These are phyloP conservation scores for Aegotheles bennettii DNA, from an alignment of 2,113 vertebrate genomes.

Conservation along the genomic window DNA sequence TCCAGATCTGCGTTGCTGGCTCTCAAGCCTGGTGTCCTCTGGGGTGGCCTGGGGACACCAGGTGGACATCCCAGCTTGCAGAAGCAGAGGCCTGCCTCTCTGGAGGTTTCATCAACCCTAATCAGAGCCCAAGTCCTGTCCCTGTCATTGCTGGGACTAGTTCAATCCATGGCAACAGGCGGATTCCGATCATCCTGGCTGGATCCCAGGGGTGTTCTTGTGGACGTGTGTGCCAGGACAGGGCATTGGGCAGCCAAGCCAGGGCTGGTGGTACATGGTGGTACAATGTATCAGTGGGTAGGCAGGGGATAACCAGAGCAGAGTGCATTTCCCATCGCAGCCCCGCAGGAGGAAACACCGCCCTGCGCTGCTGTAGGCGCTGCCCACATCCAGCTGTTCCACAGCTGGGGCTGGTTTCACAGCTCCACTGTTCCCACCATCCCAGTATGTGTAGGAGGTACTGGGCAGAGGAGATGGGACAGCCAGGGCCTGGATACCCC, in stretches of 20 bases:
- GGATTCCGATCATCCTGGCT: neutral
- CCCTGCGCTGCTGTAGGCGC: neutral
- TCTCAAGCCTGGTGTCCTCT: neutral
- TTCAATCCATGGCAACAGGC: neutral
- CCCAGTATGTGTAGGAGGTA: neutral
- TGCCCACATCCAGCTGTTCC: neutral
- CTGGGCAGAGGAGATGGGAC: neutral
- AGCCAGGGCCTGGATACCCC: neutral
- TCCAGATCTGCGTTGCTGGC: rapidly evolving
- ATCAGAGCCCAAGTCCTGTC: neutral
- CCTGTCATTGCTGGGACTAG: neutral
- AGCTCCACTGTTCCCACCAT: neutral
- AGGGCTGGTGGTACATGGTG: neutral
- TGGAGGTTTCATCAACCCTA: neutral
- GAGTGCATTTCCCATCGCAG: rapidly evolving
- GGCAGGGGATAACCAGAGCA: neutral
- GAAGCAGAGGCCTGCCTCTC: neutral
- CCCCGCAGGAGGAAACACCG: rapidly evolving
- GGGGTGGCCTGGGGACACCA: neutral
- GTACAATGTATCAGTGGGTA: rapidly evolving
- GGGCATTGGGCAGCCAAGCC: neutral
- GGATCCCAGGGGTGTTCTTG: rapidly evolving
- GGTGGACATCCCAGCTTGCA: neutral
- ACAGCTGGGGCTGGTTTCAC: neutral
- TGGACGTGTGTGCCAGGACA: neutral